Base-by-base conservation (phyloP, 1,140 invertebrate genomes). In the Trachelipus rathkii region DNA sequence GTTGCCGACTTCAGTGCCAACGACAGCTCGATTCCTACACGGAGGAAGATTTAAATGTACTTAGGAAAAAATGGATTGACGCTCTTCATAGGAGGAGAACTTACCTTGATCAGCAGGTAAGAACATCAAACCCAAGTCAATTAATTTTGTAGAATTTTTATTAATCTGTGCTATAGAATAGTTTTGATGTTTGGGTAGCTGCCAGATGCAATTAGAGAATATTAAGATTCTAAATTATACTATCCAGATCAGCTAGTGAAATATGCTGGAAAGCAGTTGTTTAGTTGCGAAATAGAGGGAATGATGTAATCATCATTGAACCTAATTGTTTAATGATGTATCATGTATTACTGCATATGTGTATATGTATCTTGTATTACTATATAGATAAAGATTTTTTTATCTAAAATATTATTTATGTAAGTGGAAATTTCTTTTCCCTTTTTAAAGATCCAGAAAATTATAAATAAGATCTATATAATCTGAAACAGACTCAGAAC, bases 11-110 rank as follows among this genome's bases (percentile, higher is more conserved):
- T 44, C 77, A 71, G 60, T 78, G 77, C 71, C 95, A 98, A 85
- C 94, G 94, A 84, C 90, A 93, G 0, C 84, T 99, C 71, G 97
- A 99, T 86, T 97, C 95, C 11, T 99, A 99, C 84, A 97, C 99
- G 85, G 97, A 99, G 82, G 95, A 97, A 84, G 97, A 99, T 86
- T 87, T 99, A 45, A 91, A 90, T 7, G 85, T 92, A 45, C 86
- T 99, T 15, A 87, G 95, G 46, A 93, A 96, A 82, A 93, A 96
- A 82, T 99, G 96, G 96, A 93, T 92, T 83, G 93, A 96, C 76
- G 95, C 95, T 19, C 87, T 99, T 76, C 89, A 91, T 79, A 89
- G 94, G 80, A 87, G 93, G 72, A 89, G 94, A 70, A 91, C 95
- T 82, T 97, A 98, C 85, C 87, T 99, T 69, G 93, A 97, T 85